Conservation (phyloP, 2,113 vertebrate species). For the Shinisaurus crocodilurus region DNA sequence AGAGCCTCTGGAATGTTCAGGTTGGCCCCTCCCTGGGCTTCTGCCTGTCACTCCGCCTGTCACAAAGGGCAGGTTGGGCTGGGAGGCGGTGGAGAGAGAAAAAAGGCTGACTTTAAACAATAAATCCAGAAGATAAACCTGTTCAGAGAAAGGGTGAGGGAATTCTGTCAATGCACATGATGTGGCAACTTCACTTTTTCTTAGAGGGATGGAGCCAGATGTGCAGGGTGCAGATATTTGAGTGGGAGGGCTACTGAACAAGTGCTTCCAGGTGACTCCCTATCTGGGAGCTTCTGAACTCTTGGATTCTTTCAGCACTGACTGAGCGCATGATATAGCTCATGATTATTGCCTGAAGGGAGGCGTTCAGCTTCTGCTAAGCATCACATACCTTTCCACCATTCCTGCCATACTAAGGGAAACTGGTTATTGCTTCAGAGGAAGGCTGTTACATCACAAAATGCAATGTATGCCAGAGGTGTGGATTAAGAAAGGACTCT, state of each 20-base stretch:
- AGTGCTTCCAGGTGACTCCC: neutral
- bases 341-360: neutral
- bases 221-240: neutral
- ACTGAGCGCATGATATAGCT: neutral
- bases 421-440: conserved; percentile 16
- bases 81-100: too few relatives aligned
- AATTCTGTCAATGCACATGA: neutral
- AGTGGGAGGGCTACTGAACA: neutral
- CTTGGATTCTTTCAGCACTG: neutral
- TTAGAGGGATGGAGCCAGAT: neutral
- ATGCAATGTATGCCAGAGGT: neutral
- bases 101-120: too few relatives aligned
- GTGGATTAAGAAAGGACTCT: neutral
- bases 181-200: neutral
- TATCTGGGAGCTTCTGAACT: neutral
- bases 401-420: conserved; percentile 2
- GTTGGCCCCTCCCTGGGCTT: too few relatives aligned
- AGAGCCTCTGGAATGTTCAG: too few relatives aligned
- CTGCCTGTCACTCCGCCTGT: too few relatives aligned
- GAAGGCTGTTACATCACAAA: neutral
- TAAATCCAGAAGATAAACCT: neutral
- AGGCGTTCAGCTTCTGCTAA: neutral
- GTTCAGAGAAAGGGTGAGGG: neutral
- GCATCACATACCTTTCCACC: neutral
- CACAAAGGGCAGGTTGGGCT: too few relatives aligned